A percentile compares a stretch with the other conserved stretches of the same genome.
These are phyloP conservation scores for Zelleria hepariella DNA, from an alignment of 2,888 invertebrate genomes.

Conservation along the genomic window DNA sequence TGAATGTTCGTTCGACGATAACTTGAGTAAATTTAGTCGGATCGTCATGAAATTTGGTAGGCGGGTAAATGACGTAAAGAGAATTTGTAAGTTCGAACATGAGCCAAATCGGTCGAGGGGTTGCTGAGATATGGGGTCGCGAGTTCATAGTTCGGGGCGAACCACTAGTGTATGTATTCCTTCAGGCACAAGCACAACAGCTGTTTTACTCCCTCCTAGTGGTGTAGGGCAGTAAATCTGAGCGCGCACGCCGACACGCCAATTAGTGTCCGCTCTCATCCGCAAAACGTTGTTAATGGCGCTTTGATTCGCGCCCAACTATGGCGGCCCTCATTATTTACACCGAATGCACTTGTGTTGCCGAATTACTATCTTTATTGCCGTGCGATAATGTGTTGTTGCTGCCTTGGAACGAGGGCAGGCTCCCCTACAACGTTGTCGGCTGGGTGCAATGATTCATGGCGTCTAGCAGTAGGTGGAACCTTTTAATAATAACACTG, in stretches of 20 bases:
- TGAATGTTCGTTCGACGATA: too few species aligned
- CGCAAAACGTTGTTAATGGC: constrained; percentile 67
- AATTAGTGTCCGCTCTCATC: constrained; percentile 70
- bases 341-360: neutral
- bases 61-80: too few species aligned
- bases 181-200: neutral
- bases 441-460: neutral
- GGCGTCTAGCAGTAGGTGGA: neutral
- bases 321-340: neutral
- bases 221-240: constrained; percentile 47
- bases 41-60: too few species aligned
- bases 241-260: constrained; percentile 62
- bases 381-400: neutral
- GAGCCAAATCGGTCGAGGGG: too few species aligned
- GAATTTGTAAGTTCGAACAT: too few species aligned
- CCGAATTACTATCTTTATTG: neutral
- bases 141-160: too few species aligned
- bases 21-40: too few species aligned
- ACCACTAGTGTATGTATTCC: neutral
- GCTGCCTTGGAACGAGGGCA: neutral
- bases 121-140: too few species aligned
- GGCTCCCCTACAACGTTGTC: neutral
- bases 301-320: constrained; percentile 39
- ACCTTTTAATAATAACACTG: neutral
- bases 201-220: neutral